A percentile compares a stretch with the other conserved stretches of the same genome.
phyloP scores from a whole-genome alignment of 2,888 invertebrate genomes.

The Drosophila neonasuta region DNA sequence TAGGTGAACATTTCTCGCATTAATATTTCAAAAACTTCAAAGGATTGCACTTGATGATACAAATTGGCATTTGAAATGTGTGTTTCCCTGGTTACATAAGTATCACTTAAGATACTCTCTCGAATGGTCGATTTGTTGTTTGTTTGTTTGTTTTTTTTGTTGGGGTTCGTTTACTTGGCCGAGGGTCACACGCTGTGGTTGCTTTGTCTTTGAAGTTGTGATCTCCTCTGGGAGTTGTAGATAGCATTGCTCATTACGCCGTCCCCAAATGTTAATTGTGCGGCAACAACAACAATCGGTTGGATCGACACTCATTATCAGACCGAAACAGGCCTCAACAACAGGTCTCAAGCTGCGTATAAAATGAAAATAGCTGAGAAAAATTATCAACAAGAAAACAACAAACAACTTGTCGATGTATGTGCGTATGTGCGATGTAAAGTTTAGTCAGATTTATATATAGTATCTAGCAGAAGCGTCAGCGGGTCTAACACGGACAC shows the following conservation, averaged over 20 bases:
- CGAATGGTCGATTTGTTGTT: constrained; percentile 37
- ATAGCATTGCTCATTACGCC: constrained; percentile 63
- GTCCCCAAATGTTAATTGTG: constrained; percentile 61
- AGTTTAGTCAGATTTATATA: constrained; percentile 44
- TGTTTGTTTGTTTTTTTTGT: constrained; percentile 28
- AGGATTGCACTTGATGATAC: constrained; percentile 37
- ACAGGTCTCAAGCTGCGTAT: constrained; percentile 60
- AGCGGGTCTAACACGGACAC: constrained; percentile 60
- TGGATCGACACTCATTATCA: constrained; percentile 70
- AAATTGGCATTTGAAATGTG: constrained; percentile 38
- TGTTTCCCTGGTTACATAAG: constrained; percentile 49
- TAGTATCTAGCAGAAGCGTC: constrained; percentile 61
- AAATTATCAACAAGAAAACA: constrained; percentile 68
- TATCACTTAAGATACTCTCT: constrained; percentile 38
- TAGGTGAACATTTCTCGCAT: constrained; percentile 22
- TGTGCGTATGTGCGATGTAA: constrained; percentile 26
- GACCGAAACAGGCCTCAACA: constrained; percentile 45
- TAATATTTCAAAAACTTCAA: constrained; percentile 59
- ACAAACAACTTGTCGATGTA: constrained; percentile 37
- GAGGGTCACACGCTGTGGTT: constrained; percentile 65
- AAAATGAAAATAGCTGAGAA: constrained; percentile 69
- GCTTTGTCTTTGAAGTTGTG: constrained; percentile 64
- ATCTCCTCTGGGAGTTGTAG: constrained; percentile 55
- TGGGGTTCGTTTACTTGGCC: constrained; percentile 36
- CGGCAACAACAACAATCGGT: constrained; percentile 55